Evolutionary conservation across 2,888 invertebrate genomes (phyloP).

Genomic region (Bembecia ichneumoniformis): DNA sequence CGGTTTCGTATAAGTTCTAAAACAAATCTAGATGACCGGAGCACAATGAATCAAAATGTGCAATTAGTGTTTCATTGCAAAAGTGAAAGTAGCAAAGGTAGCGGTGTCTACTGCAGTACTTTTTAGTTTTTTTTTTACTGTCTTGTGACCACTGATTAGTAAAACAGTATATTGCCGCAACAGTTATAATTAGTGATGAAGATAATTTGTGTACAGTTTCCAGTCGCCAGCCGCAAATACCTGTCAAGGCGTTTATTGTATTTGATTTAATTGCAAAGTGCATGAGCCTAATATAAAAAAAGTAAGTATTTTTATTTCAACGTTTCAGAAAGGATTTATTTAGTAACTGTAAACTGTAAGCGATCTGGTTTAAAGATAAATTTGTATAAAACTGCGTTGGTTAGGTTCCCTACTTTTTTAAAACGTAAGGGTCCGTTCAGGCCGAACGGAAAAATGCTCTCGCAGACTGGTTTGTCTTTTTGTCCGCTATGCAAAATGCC

Average conservation of each 20-base stretch:
- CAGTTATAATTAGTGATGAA: neutral
- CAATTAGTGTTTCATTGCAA: constrained; percentile 34
- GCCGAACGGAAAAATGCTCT: too few species aligned
- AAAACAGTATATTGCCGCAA: constrained; percentile 22
- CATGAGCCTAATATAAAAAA: constrained; percentile 5
- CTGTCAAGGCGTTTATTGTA: constrained; percentile 5
- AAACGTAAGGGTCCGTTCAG: too few species aligned
- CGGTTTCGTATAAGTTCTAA: neutral
- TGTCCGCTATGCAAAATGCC: too few species aligned
- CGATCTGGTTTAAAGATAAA: too few species aligned
- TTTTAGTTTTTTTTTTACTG: constrained; percentile 38
- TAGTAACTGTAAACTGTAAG: too few species aligned
- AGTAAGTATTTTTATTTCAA: constrained; percentile 4
- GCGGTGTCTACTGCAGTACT: constrained; percentile 26
- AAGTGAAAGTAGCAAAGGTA: constrained; percentile 48
- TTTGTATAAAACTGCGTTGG: too few species aligned
- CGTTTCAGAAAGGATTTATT: too few species aligned
- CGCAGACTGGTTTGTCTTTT: too few species aligned
- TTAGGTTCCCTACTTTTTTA: too few species aligned
- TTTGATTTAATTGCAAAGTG: constrained; percentile 4
- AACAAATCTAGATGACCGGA: constrained; percentile 44
- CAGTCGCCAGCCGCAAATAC: neutral
- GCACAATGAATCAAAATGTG: constrained; percentile 45
- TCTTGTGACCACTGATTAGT: constrained; percentile 32
- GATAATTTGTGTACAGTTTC: neutral